phyloP scores from a whole-genome alignment of 2,888 invertebrate genomes.

The Polyommatus icarus region DNA sequence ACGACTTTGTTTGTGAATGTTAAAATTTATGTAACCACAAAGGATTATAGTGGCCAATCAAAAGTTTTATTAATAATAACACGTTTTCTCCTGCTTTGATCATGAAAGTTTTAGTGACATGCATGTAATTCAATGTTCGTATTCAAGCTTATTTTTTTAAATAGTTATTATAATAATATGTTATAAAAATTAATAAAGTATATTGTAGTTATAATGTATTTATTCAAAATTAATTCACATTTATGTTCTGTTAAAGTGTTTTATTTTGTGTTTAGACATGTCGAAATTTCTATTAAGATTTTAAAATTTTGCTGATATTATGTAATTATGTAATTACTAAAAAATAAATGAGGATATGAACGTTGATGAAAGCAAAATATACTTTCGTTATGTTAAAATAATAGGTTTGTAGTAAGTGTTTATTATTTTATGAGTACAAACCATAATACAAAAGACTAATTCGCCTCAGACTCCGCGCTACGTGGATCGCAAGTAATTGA shows the following conservation, averaged over 20 bases:
- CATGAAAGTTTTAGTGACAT: background rate
- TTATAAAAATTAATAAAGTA: too few species aligned
- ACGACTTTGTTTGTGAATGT: slow-evolving; percentile 45
- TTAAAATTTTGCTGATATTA: too few species aligned
- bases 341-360: background rate
- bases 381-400: too few species aligned
- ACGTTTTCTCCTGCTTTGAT: slow-evolving; percentile 26
- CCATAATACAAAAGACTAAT: slow-evolving; percentile 48
- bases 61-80: slow-evolving; percentile 48
- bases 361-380: background rate
- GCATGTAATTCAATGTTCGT: slow-evolving; percentile 3
- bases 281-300: too few species aligned
- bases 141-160: background rate
- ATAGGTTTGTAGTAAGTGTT: background rate
- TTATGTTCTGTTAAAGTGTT: too few species aligned
- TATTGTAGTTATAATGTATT: too few species aligned
- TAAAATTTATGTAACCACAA: slow-evolving; percentile 48
- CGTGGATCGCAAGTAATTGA: slow-evolving; percentile 41
- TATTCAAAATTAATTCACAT: too few species aligned
- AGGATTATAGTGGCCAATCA: slow-evolving; percentile 49
- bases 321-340: too few species aligned
- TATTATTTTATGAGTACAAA: slow-evolving; percentile 48
- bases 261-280: too few species aligned
- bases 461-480: slow-evolving; percentile 39
- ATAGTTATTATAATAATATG: background rate